Evolutionary conservation across 2,888 invertebrate genomes (phyloP), one percentile per base, ranked within the genome.

Genomic region (Tachina fera): DNA sequence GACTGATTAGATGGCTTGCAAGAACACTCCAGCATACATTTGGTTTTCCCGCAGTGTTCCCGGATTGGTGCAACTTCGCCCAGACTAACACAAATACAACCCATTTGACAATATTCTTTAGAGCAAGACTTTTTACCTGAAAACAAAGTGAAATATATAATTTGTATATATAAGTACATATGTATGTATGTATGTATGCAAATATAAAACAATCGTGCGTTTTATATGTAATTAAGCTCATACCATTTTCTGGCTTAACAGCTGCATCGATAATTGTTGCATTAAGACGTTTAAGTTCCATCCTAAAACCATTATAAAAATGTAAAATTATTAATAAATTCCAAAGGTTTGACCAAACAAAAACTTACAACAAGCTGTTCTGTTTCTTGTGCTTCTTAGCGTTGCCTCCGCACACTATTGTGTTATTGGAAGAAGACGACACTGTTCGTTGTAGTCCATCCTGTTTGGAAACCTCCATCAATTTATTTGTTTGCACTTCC

Each of bases 81-180:
- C 47, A 96, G 90, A 88, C 95, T 95, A 70, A 93, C 93, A 89
- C 96, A 96, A 53, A 96, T 90, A 90, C 96, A 96, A 6, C 96
- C 96, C 76, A 96, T 91, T 81, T 91, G 91, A 89, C 96, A 96
- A 90, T 91, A 93, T 9, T 93, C 92, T 88, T 95, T 94, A 0
- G 84, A 87, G 89, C 96, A 96, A 3, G 89, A 90, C 43, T 89
- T 89, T 4, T 88, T 87, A 6, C 88, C 91, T 92, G 75, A 2
- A 87, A 83, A 58, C 9, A 61, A 60, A 53, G 1, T 9, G 16
- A 47, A 49, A 13, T 41, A 51, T 19, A 22, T 19, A 72, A 31
- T 31, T 3, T 31, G 31, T 8, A 19, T 51, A 65, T 41, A 31
- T 31, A 31, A 31, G 31, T 31, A 31, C 6, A 6, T 31, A 31